These are phyloP conservation scores for Oryzias dopingdopingensis DNA, from an alignment of 2,797 vertebrate genomes.

Conservation along the genomic window DNA sequence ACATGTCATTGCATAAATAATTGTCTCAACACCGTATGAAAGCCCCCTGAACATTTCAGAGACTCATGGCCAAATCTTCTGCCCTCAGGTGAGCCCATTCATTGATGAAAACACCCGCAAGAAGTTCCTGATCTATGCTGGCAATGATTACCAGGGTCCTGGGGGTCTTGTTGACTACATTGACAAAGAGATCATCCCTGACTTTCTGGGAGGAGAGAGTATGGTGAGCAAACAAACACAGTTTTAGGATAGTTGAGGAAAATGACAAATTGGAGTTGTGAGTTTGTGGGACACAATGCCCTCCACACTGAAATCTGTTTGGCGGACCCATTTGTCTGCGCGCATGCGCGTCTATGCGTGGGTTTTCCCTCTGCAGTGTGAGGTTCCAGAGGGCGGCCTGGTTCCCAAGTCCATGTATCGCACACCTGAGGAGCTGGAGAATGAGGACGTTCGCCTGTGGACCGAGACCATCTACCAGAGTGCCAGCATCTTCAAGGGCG, in stretches of 20 bases:
- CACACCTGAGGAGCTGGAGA: constrained; percentile 94
- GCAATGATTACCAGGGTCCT: constrained; percentile 97
- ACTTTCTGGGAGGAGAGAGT: constrained; percentile 96
- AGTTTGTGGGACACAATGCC: not conserved
- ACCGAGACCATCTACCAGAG: constrained; percentile 98
- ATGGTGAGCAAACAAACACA: constrained; percentile 78
- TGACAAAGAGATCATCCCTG: constrained; percentile 95
- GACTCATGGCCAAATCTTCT: not conserved
- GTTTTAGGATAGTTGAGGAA: not conserved
- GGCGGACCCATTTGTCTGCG: constrained; percentile 24
- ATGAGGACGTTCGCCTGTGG: constrained; percentile 92
- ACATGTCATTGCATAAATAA: too few species aligned
- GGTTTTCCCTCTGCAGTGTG: constrained; percentile 79
- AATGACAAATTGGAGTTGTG: not conserved
- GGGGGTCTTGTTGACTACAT: constrained; percentile 97
- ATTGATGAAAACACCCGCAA: constrained; percentile 98
- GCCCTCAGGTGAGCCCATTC: constrained; percentile 92
- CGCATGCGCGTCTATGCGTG: too few species aligned
- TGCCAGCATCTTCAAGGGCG: constrained; percentile 95
- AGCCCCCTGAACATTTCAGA: not conserved
- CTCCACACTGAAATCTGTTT: not conserved
- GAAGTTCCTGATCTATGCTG: constrained; percentile 98
- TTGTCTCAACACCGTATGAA: too few species aligned
- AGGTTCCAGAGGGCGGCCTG: constrained; percentile 95
- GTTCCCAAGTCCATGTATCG: constrained; percentile 97